Evolutionary conservation across 2,113 vertebrate species (phyloP).

Genomic region (Cephalopholis sonnerati): DNA sequence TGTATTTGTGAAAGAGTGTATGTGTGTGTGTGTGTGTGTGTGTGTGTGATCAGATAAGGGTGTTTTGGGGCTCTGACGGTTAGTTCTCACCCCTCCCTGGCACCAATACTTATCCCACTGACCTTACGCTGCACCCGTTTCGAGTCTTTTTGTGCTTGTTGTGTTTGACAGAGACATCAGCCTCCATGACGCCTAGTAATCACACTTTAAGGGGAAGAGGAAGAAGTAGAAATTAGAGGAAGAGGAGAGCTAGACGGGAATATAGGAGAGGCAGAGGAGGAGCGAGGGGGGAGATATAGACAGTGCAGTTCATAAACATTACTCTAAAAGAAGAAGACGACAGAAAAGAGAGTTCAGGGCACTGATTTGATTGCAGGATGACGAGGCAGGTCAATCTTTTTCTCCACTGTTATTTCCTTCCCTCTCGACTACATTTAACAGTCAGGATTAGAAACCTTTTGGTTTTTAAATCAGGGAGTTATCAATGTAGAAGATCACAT

Average conservation of each 20-base stretch:
- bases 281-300: background rate
- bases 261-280: background rate
- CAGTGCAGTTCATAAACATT: background rate
- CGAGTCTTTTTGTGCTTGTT: background rate
- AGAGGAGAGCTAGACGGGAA: background rate
- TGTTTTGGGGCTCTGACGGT: slow-evolving; percentile 6
- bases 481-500: no score
- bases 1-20: background rate
- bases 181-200: slow-evolving; percentile 9
- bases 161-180: slow-evolving; percentile 24
- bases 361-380: no score
- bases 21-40: background rate
- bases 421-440: no score
- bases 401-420: no score
- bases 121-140: slow-evolving; percentile 53
- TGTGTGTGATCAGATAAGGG: slow-evolving; percentile 61
- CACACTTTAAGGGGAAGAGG: slow-evolving; percentile 4
- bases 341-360: background rate
- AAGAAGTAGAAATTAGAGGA: background rate
- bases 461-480: no score
- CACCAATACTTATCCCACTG: slow-evolving; percentile 60
- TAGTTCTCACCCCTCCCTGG: slow-evolving; percentile 45
- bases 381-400: background rate
- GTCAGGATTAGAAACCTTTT: no score
- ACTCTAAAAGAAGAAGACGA: background rate